phyloP scores from a whole-genome alignment of 2,888 invertebrate species.

The Drosophila koepferae region DNA sequence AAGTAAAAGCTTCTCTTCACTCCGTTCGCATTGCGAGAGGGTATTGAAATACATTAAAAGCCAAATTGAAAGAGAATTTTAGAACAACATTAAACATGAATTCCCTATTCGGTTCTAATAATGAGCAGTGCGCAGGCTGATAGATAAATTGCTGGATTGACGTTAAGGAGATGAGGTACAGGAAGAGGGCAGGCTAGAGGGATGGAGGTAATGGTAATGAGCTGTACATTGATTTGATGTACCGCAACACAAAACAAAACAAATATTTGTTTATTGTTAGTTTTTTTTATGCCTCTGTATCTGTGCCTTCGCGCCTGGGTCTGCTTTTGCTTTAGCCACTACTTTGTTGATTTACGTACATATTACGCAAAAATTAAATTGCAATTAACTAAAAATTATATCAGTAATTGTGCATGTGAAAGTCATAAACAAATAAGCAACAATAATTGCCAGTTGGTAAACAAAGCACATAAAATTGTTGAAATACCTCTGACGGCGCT shows the following conservation, averaged over 20 bases:
- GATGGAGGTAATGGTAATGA: slow-evolving; percentile 48
- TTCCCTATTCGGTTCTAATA: slow-evolving; percentile 45
- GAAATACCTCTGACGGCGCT: slow-evolving; percentile 6
- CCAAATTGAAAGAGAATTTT: slow-evolving; percentile 63
- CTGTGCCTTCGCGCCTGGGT: neutral
- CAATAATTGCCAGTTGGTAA: slow-evolving; percentile 55
- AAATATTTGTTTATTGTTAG: slow-evolving; percentile 49
- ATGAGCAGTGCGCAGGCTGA: slow-evolving; percentile 34
- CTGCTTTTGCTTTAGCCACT: neutral
- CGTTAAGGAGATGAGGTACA: neutral
- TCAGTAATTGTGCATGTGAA: slow-evolving; percentile 70
- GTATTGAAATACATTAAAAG: slow-evolving; percentile 39
- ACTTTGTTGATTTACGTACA: slow-evolving; percentile 27
- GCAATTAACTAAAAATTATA: slow-evolving; percentile 75
- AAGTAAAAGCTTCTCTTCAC: neutral
- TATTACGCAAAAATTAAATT: slow-evolving; percentile 71
- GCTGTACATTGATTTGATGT: slow-evolving; percentile 58
- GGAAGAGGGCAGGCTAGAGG: no score
- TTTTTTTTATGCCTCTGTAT: slow-evolving; percentile 5
- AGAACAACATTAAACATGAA: slow-evolving; percentile 39
- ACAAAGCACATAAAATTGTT: slow-evolving; percentile 35
- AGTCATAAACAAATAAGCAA: slow-evolving; percentile 64
- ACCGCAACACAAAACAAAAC: slow-evolving; percentile 37
- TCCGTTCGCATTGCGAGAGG: neutral
- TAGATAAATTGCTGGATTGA: slow-evolving; percentile 9